phyloP scores from a whole-genome alignment of 2,888 invertebrate genomes.

The Trachelus iudaicus region DNA sequence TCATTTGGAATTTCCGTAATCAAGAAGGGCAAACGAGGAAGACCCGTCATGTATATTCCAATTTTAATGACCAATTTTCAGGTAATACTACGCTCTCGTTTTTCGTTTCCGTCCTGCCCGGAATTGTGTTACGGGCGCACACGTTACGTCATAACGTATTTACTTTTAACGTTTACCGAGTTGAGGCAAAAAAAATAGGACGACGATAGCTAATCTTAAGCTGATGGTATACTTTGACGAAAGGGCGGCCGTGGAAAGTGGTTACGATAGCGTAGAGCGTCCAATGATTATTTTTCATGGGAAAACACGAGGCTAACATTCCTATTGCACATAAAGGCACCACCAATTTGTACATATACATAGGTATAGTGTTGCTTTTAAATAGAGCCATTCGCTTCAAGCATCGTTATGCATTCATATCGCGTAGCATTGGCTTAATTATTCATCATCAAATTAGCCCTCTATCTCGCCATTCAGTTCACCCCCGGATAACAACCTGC shows the following conservation, averaged over 20 bases:
- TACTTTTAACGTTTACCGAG: no score
- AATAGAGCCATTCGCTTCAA: neutral
- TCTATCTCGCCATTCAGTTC: neutral
- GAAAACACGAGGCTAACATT: neutral
- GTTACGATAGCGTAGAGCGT: neutral
- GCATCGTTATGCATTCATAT: neutral
- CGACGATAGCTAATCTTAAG: neutral
- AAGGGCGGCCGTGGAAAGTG: neutral
- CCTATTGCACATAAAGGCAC: neutral
- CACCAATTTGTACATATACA: neutral
- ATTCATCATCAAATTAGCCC: neutral
- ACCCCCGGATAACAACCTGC: neutral
- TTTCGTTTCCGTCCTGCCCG: no score
- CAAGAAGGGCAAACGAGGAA: no score
- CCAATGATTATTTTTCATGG: neutral
- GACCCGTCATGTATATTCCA: no score
- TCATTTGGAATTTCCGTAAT: no score
- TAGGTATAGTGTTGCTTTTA: neutral
- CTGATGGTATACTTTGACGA: neutral
- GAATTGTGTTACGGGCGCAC: no score
- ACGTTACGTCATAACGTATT: no score
- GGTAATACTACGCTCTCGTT: no score
- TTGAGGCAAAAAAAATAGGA: neutral
- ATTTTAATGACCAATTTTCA: no score
- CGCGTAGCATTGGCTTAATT: neutral